Base-by-base conservation (phyloP, 2,797 vertebrate species). In the Spheniscus humboldti region DNA sequence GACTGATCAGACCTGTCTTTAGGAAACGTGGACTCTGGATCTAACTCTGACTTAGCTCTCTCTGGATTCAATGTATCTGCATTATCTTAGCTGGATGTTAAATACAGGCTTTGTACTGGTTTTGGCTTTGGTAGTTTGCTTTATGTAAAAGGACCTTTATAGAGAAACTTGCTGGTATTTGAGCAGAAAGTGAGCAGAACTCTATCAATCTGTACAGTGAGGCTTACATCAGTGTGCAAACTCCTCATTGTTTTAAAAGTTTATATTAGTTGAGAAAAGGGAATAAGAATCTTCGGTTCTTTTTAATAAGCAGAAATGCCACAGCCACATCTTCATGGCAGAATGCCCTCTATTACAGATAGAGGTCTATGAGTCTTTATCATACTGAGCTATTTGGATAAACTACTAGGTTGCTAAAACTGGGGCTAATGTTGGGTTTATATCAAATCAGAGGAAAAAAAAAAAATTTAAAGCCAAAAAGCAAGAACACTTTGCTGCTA, bases 41-140 rank as follows among this genome's bases (percentile, higher is more conserved):
- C 28, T 74, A 35, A 2, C 15, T 80, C 18, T 62, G 27, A 9
- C 2, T 24, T 84, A 20, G 2, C 6, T 31, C 7, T 59, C 28
- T 66, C 47, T 71, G 23, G 37, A 53, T 86, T 94, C 9, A 47
- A 6, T 18, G 4, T 3, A 57, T 52, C 11, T 79, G 7, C 33
- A 15, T 69, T 39, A 30, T 55, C 9, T 55, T 74, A 71, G 22
- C 11, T 53, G 15, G 52, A 41, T 66, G 27, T 59, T 63, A 62
- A 81, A 64, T 41, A 27, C 0, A 7, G 4, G 1, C 63, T 80
- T 67, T 53, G 8, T 18, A 31, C 0, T 3, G 2, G 0, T 50
- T 82, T 62, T 45, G 7, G 3, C 8, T 37, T 59, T 41, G 6
- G 6, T 27, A 12, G 12, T 60, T 91, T 68, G 41, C 37, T 64